Base-by-base conservation (phyloP, 2,888 invertebrate genomes). In the Stenoptilia bipunctidactyla region DNA sequence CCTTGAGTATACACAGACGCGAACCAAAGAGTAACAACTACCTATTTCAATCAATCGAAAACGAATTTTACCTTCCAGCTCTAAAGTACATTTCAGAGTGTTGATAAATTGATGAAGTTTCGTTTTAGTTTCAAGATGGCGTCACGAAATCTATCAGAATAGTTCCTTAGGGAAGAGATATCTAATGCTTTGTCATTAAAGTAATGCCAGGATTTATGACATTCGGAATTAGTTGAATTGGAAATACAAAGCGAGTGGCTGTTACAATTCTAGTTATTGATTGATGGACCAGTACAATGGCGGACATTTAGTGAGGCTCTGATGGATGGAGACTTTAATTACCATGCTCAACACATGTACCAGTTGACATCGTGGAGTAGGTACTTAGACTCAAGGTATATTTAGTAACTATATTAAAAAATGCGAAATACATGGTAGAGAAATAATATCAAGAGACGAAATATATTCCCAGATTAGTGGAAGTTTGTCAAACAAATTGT, bases 101-200 rank as follows among this genome's bases (percentile, higher is more conserved):
- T 30, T 30, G 9, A 9, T 3, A 10, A 13, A 25, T 40, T 38
- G 25, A 10, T 36, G 30, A 42, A 36, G 34, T 13, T 36, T 15
- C 27, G 34, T 43, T 41, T 46, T 45, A 50, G 48, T 52, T 48
- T 15, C 2, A 46, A 44, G 50, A 49, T 51, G 54, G 58, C 58
- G 48, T 83, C 76, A 80, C 82, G 82, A 86, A 84, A 86, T 86
- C 85, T 82, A 86, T 86, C 69, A 83, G 75, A 77, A 86, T 85
- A 86, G 85, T 85, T 85, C 85, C 82, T 85, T 58, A 51, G 85
- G 86, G 86, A 86, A 50, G 39, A 61, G 59, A 52, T 59, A 65
- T 66, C 66, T 79, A 79, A 83, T 79, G 80, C 63, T 69, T 66
- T 71, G 76, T 79, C 80, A 75, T 82, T 82, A 80, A 77, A 75